Percentiles rank a stretch among this genome's conserved stretches.
Conservation (phyloP, 2,888 invertebrate genomes). For the Eupithecia abbreviata region DNA sequence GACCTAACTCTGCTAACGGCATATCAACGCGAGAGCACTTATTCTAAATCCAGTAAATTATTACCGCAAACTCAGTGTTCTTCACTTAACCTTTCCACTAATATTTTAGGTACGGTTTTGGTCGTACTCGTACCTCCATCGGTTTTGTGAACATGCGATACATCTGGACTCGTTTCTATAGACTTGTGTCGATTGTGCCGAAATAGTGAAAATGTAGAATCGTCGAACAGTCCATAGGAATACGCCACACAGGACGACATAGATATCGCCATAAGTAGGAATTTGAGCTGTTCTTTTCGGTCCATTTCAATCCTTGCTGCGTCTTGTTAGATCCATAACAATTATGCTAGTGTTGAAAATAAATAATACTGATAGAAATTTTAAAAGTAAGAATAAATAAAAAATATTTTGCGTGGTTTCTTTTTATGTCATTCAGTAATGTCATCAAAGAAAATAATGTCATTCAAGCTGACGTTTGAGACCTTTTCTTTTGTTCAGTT, state of each 20-base stretch:
- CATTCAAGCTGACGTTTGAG: not conserved
- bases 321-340: slow-evolving; percentile 52
- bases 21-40: slow-evolving; percentile 12
- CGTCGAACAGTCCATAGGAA: slow-evolving; percentile 42
- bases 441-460: not conserved
- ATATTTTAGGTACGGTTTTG: slow-evolving; percentile 18
- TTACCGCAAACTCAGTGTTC: not conserved
- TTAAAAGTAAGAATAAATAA: slow-evolving; percentile 14
- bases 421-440: not conserved
- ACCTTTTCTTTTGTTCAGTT: not conserved
- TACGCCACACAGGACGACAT: slow-evolving; percentile 66
- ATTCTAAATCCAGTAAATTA: slow-evolving; percentile 19
- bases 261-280: slow-evolving; percentile 62
- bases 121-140: slow-evolving; percentile 50
- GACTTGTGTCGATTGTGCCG: not conserved
- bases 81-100: slow-evolving; percentile 5
- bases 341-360: slow-evolving; percentile 30
- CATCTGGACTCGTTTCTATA: not conserved
- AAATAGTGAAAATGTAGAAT: not conserved
- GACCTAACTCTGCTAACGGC: not conserved
- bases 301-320: slow-evolving; percentile 59
- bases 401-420: not conserved
- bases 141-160: slow-evolving; percentile 43
- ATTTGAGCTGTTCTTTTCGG: slow-evolving; percentile 62
- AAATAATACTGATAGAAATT: not conserved